Evolutionary conservation across 2,888 invertebrate genomes (phyloP).

Genomic region (Pseudolycoriella hygida): DNA sequence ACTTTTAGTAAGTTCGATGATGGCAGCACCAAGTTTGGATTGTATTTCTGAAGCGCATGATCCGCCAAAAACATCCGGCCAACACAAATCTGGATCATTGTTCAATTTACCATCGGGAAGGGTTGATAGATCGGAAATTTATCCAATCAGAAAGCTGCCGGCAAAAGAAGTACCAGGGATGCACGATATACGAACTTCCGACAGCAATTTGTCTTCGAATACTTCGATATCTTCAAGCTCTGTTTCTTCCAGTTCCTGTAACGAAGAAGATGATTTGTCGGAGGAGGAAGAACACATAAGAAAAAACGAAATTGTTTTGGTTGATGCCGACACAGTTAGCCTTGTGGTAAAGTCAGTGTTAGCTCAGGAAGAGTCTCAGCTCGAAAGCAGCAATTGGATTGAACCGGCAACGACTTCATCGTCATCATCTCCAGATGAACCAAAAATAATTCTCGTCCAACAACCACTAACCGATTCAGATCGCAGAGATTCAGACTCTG

Average conservation of each 20-base stretch:
- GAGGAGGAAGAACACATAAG: slow-evolving; percentile 13
- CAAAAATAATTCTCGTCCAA: background rate
- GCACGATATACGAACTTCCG: background rate
- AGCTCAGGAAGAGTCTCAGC: slow-evolving; percentile 19
- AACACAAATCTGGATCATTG: background rate
- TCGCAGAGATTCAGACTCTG: no score
- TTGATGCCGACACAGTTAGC: slow-evolving; percentile 38
- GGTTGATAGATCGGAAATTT: no score
- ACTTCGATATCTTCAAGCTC: slow-evolving; percentile 3
- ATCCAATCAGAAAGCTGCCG: no score
- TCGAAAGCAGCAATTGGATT: slow-evolving; percentile 11
- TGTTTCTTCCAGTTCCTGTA: slow-evolving; percentile 15
- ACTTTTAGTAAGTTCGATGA: slow-evolving; percentile 44
- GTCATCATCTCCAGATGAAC: background rate
- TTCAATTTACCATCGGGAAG: background rate
- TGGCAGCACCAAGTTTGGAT: slow-evolving; percentile 15
- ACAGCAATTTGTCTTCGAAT: slow-evolving; percentile 5
- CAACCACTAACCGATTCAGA: background rate
- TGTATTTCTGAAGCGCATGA: slow-evolving; percentile 4
- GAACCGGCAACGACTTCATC: slow-evolving; percentile 1
- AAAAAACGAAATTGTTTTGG: slow-evolving; percentile 17
- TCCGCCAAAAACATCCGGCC: background rate
- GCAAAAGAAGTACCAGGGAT: background rate
- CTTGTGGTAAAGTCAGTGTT: slow-evolving; percentile 37
- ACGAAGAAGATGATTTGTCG: slow-evolving; percentile 12